Conservation (phyloP, 2,113 vertebrate genomes). For the Odontesthes bonariensis region DNA sequence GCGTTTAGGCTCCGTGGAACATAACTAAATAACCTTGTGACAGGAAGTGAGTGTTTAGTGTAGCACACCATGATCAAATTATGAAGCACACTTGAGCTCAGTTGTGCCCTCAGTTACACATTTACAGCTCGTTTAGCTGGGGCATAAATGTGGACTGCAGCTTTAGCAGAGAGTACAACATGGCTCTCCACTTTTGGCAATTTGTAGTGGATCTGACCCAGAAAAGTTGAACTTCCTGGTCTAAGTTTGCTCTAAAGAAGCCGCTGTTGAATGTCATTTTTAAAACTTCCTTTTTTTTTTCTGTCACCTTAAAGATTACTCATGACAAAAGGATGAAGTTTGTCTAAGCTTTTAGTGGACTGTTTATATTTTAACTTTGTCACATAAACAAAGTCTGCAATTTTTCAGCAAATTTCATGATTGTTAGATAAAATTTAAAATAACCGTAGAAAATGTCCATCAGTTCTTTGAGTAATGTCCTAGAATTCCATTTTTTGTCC, state of each 20-base stretch:
- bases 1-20: slow-evolving; percentile 6
- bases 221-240: slow-evolving; percentile 1
- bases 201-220: not conserved
- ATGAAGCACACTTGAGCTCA: not conserved
- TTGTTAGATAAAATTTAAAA: no score
- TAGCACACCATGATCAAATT: not conserved
- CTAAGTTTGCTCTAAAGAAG: not conserved
- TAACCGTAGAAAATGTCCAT: no score
- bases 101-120: not conserved
- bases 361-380: no score
- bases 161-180: not conserved
- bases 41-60: slow-evolving; percentile 20
- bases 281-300: no score
- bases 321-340: not conserved
- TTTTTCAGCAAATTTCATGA: no score
- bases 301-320: no score
- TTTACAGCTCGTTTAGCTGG: slow-evolving; percentile 19
- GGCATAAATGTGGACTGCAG: slow-evolving; percentile 7
- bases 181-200: not conserved
- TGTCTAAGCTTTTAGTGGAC: no score
- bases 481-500: no score
- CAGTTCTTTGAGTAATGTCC: no score
- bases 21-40: slow-evolving; percentile 6
- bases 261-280: not conserved
- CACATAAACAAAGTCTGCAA: no score